These are phyloP conservation scores for Halcyon smyrnensis DNA, from an alignment of 2,797 vertebrate genomes.

Conservation along the genomic window DNA sequence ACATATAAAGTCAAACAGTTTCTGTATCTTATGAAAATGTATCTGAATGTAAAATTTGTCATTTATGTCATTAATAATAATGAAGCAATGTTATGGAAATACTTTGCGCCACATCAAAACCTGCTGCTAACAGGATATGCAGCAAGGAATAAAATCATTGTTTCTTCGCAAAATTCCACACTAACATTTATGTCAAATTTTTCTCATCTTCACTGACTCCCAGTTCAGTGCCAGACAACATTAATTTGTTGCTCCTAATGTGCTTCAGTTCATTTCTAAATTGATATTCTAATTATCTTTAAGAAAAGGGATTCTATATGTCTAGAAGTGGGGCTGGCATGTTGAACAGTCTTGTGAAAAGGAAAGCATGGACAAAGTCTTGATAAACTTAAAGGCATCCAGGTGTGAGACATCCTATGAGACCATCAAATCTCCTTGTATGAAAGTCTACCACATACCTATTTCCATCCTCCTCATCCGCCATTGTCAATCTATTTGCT, in stretches of 20 bases:
- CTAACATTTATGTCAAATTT: not conserved
- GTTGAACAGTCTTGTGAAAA: not conserved
- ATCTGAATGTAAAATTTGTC: not conserved
- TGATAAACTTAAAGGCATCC: not conserved
- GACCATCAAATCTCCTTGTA: too few species aligned
- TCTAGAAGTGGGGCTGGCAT: not conserved
- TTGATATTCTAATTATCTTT: not conserved
- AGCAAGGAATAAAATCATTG: not conserved
- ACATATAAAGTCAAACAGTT: not conserved
- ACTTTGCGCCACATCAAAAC: not conserved
- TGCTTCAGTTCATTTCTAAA: not conserved
- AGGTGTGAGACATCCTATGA: not conserved
- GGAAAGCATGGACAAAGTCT: not conserved
- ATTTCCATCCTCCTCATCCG: not conserved
- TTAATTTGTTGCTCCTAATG: not conserved
- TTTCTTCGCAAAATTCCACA: not conserved
- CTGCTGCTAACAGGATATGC: not conserved
- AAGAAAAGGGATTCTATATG: not conserved
- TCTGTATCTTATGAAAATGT: not conserved
- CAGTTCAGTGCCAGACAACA: not conserved
- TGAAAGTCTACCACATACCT: not conserved
- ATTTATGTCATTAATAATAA: not conserved
- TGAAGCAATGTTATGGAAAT: not conserved
- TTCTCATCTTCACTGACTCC: not conserved
- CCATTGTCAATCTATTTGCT: not conserved